Base-by-base conservation (phyloP, 2,113 vertebrate genomes). In the Brachirus orientalis region DNA sequence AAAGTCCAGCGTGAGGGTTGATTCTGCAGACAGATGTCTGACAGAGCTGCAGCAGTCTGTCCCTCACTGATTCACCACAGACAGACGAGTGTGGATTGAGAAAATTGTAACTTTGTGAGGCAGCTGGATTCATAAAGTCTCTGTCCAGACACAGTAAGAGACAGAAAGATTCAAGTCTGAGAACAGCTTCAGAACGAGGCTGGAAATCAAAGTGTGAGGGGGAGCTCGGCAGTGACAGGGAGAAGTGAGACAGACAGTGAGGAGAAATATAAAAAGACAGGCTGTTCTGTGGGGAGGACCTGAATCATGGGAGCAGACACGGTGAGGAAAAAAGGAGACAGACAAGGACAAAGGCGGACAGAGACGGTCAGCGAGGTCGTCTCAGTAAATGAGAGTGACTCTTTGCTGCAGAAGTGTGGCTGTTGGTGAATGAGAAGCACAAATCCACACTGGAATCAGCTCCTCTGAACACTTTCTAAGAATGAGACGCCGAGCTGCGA, bases 381-480 rank as follows among this genome's bases (percentile, higher is more conserved):
- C 33, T 48, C 53, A 16, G 43, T 47, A 10, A 67, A 38, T 0
- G 47, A 43, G 46, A 59, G 53, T 0, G 41, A 62, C 16, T 63
- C 20, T 72, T 57, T 78, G 63, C 43, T 3, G 64, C 43, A 63
- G 72, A 65, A 73, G 54, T 56, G 14, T 18, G 61, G 43, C 53
- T 17, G 82, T 57, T 80, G 66, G 72, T 82, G 80, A 88, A 87
- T 72, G 84, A 80, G 75, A 7, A 14, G 54, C 67, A 77, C 57
- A 79, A 80, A 86, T 83, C 79, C 36, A 0, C 28, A 3, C 53
- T 5, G 68, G 80, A 53, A 51, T 88, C 83, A 83, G 51, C 79
- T 61, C 80, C 80, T 75, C 69, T 22, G 72, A 85, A 75, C 61
- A 78, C 77, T 80, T 85, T 76, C 70, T 80, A 78, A 84, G 88